phyloP scores from a whole-genome alignment of 2,797 vertebrate species.

The Melanotaenia trifasciata region DNA sequence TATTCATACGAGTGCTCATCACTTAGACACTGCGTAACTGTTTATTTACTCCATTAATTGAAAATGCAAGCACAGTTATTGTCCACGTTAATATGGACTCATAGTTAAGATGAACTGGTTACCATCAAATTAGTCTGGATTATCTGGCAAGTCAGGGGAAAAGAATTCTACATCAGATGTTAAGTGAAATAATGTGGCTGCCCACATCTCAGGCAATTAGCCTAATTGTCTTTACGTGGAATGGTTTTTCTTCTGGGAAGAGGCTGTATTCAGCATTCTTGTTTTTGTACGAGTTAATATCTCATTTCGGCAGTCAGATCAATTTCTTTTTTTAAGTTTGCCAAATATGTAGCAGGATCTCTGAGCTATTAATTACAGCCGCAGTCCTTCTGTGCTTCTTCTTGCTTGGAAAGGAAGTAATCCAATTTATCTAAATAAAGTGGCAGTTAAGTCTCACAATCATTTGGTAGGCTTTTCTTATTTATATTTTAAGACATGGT shows the following conservation, averaged over 20 bases:
- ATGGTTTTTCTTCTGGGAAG: constrained; percentile 23
- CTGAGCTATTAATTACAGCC: constrained; percentile 37
- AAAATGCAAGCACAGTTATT: constrained; percentile 15
- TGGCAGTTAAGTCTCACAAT: constrained; percentile 23
- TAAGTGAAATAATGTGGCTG: constrained; percentile 23
- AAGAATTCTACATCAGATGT: constrained; percentile 6
- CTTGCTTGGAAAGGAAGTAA: constrained; percentile 8
- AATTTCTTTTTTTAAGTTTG: constrained; percentile 29
- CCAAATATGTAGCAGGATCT: constrained; percentile 48
- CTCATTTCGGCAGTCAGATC: constrained; percentile 14
- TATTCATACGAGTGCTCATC: constrained; percentile 44
- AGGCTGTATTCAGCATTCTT: constrained; percentile 12
- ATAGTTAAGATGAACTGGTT: constrained; percentile 16
- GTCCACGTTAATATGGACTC: constrained; percentile 9
- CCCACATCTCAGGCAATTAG: constrained; percentile 23
- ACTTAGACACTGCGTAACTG: constrained; percentile 17
- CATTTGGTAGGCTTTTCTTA: constrained; percentile 14
- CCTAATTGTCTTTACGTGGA: constrained; percentile 33
- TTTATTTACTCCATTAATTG: constrained; percentile 38
- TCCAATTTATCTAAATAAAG: constrained; percentile 35
- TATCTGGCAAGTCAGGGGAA: constrained; percentile 12
- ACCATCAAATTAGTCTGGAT: constrained; percentile 4
- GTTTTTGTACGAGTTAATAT: constrained; percentile 15
- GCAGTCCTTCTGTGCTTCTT: constrained; percentile 32
- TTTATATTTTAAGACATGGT: neutral